Base-by-base conservation (phyloP, 2,797 vertebrate genomes). In the Channallabes apus region DNA sequence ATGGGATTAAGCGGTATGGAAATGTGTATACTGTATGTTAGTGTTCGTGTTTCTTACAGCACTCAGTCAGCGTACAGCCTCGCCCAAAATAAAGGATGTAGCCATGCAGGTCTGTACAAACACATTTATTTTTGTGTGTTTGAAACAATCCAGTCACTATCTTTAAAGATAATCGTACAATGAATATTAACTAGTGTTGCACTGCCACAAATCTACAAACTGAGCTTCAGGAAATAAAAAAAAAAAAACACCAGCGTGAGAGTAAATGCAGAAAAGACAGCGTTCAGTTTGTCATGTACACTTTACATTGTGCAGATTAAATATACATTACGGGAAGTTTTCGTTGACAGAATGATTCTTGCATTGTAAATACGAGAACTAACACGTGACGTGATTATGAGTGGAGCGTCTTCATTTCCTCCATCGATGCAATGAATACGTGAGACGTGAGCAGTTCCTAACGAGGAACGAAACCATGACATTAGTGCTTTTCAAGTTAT, bases 91-190 rank as follows among this genome's bases (percentile, higher is more conserved):
- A 56, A 85, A 5, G 20, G 27, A 82, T 12, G 32, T 58, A 20
- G n/a, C 56, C 32, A 27, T 4, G 4, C 18, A 8, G 35, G 86
- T 68, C 76, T 88, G 80, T 88, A 87, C 82, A 88, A 92, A 93
- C 85, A 93, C 86, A 91, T 95, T 94, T 93, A 93, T 94, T 85
- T 89, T 90, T 92, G 88, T 88, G 84, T 80, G 90, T 88, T 90
- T 87, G 86, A 86, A 91, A 90, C 89, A 89, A 90, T 88, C 91
- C 90, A 83, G 81, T 90, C 77, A 88, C 90, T 90, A 92, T 85
- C 71, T 85, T 58, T 84, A 85, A 82, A 86, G 76, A 80, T 86
- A 84, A 82, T 83, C 82, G 56, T 87, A 88, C 89, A 87, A 77
- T 90, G 81, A 75, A 87, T 86, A 88, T 85, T 20, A 51, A 84